Evolutionary conservation across 2,888 invertebrate species (phyloP), one percentile per base, ranked within the genome.

Genomic region (Adineta ricciae): DNA sequence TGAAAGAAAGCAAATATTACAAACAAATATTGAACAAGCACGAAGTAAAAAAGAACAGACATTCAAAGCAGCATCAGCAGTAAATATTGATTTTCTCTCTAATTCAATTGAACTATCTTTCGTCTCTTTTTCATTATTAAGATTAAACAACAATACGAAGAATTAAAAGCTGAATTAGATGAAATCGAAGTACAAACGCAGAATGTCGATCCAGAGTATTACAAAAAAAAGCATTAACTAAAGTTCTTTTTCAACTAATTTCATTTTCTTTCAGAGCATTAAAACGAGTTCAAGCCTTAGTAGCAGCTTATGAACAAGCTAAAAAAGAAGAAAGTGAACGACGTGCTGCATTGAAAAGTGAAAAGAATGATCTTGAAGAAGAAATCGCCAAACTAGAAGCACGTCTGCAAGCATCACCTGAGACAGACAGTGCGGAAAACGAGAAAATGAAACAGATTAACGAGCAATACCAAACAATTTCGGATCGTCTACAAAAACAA

Each of bases 311-410:
- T 88, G 94, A 95, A 88, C 92, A 92, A 87, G 90, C 95, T 27
- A 94, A 93, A 89, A 92, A 93, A 87, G 93, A 94, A 89, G 94
- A 95, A 89, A 91, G 92, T 46, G 92, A 93, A 88, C 94, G 94
- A 88, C 93, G 93, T 87, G 93, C 94, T 86, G 93, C 93, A 86
- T 95, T 95, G 89, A 93, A 93, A 88, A 89, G 90, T 84, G 90
- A 91, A 86, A 88, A 90, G 88, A 87, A 87, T 0, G 86, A 89
- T 49, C 87, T 90, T 64, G 89, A 90, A 86, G 87, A 87, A 24
- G 88, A 89, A 86, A 89, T 90, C 54, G 89, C 89, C 49, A 87
- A 88, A 84, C 87, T 90, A 46, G 88, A 90, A 86, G 86, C 87
- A n/a, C 41, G 78, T 41, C 41, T 41, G 41, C 89, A 89, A 54